These are phyloP conservation scores for Dromaius novaehollandiae DNA, from an alignment of 2,113 vertebrate genomes.

Conservation along the genomic window DNA sequence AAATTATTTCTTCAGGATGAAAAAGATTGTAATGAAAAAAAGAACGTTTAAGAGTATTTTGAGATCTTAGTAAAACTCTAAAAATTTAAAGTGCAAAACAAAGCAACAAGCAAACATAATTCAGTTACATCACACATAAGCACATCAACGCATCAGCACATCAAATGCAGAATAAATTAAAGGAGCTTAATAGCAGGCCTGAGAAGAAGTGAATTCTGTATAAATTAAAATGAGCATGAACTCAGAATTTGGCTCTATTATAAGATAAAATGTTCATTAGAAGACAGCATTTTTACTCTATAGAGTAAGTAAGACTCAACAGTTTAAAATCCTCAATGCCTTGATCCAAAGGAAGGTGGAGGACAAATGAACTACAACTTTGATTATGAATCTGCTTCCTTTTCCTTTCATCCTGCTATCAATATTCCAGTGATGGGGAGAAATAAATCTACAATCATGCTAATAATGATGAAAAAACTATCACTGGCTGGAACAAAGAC, in stretches of 20 bases:
- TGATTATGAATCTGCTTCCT: neutral
- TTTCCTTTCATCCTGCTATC: neutral
- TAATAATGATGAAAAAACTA: neutral
- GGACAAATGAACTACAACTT: neutral
- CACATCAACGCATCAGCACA: neutral
- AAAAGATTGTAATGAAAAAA: neutral
- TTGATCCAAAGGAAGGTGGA: neutral
- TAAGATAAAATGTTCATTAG: neutral
- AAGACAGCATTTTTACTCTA: neutral
- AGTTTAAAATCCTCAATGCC: neutral
- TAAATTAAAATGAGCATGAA: neutral
- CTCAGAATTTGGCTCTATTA: neutral
- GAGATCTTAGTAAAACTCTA: neutral
- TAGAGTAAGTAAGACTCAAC: accelerated
- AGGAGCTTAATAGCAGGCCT: neutral
- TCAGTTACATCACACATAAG: neutral
- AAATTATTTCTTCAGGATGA: neutral
- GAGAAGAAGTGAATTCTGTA: neutral
- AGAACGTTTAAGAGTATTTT: neutral
- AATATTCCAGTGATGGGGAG: neutral
- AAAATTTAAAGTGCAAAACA: neutral
- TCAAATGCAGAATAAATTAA: neutral
- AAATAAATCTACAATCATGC: neutral
- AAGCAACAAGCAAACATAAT: neutral
- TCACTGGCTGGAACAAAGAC: neutral